phyloP scores from a whole-genome alignment of 2,113 vertebrate species.

The Macaca mulatta region DNA sequence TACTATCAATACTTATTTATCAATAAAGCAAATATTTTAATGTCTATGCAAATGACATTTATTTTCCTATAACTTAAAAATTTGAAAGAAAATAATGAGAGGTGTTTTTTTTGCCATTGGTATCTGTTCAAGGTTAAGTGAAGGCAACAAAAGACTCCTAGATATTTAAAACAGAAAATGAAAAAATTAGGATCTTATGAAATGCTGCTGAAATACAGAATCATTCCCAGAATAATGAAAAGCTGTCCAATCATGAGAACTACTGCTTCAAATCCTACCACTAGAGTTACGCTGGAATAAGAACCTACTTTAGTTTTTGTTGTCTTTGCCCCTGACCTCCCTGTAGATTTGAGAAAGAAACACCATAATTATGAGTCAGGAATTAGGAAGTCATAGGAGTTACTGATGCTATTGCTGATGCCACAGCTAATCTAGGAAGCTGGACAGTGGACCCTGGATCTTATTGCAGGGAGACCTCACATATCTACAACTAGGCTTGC shows the following conservation, averaged over 20 bases:
- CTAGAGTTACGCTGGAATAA: neutral
- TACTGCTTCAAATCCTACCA: neutral
- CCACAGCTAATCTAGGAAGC: neutral
- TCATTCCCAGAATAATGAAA: neutral
- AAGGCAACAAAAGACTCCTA: neutral
- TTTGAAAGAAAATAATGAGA: neutral
- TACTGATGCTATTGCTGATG: neutral
- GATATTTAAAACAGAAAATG: neutral
- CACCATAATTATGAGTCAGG: neutral
- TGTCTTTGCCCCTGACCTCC: neutral
- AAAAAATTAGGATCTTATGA: neutral
- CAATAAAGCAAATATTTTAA: neutral
- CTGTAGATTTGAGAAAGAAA: neutral
- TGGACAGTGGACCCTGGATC: neutral
- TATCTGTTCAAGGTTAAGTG: neutral
- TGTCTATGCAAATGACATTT: neutral
- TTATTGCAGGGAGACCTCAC: neutral
- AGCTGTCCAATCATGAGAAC: neutral
- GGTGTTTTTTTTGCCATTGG: neutral
- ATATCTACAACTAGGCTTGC: neutral
- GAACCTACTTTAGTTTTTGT: neutral
- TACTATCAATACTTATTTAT: neutral
- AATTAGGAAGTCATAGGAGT: neutral
- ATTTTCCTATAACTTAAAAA: neutral
- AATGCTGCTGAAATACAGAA: neutral